These are phyloP conservation scores for Rhea pennata DNA, from an alignment of 2,113 vertebrate genomes.

Conservation along the genomic window DNA sequence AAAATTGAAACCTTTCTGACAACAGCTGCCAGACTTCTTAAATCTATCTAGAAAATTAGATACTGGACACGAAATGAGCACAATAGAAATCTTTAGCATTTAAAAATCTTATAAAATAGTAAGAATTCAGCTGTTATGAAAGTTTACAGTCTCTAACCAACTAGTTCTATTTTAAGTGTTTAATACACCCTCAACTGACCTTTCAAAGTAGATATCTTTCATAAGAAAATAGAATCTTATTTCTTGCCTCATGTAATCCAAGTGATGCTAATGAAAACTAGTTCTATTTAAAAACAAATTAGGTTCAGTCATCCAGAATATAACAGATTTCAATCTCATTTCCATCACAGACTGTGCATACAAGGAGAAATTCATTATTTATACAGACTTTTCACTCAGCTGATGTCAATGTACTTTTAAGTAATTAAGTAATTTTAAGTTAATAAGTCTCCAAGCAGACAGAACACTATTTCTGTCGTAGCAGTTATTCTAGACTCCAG, in stretches of 20 bases:
- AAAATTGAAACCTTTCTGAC: neutral
- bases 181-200: neutral
- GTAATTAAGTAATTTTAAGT: no score
- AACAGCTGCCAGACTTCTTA: neutral
- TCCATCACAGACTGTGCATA: slow-evolving; percentile 13
- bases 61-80: neutral
- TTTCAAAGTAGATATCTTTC: neutral
- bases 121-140: neutral
- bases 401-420: neutral
- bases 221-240: neutral
- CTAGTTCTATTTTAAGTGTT: neutral
- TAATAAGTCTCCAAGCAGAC: slow-evolving; percentile 36
- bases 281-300: slow-evolving; percentile 52
- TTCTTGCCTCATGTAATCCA: neutral
- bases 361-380: slow-evolving; percentile 39
- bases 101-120: neutral
- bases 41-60: neutral
- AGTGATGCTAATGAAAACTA: slow-evolving; percentile 45
- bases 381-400: slow-evolving; percentile 31
- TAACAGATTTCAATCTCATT: slow-evolving; percentile 29
- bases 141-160: neutral
- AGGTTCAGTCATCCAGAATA: slow-evolving; percentile 40
- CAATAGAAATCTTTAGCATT: neutral
- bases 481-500: neutral
- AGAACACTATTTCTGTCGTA: slow-evolving; percentile 1